A percentile compares a stretch with the other conserved stretches of the same genome.
phyloP scores from a whole-genome alignment of 2,113 vertebrate species.

The Bettongia penicillata region DNA sequence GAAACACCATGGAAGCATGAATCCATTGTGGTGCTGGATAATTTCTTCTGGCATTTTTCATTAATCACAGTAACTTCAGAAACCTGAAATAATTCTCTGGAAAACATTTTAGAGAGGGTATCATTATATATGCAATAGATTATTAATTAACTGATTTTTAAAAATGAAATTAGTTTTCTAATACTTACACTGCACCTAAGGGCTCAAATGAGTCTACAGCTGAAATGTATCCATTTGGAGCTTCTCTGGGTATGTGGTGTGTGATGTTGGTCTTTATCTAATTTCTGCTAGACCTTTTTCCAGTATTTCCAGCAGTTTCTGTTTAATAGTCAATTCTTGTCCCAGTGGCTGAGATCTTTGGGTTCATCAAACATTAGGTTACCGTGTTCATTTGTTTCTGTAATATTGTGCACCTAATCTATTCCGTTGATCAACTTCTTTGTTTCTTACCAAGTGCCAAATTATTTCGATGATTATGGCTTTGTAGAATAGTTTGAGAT shows the following conservation, averaged over 20 bases:
- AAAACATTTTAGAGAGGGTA: constrained; percentile 72
- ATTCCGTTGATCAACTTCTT: not conserved
- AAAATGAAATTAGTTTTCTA: constrained; percentile 16
- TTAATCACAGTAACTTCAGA: constrained; percentile 35
- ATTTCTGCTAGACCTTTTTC: not conserved
- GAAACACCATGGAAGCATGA: constrained; percentile 56
- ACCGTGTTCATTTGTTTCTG: not conserved
- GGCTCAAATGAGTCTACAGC: not conserved
- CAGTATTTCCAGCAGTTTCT: not conserved
- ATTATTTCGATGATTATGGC: not conserved
- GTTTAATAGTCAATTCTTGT: not conserved
- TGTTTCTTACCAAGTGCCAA: not conserved
- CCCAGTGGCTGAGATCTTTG: not conserved
- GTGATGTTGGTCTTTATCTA: not conserved
- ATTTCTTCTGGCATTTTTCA: constrained; percentile 48
- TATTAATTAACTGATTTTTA: constrained; percentile 29
- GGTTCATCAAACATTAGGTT: not conserved
- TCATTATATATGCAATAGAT: constrained; percentile 49
- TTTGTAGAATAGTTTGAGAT: not conserved
- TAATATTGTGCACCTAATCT: not conserved
- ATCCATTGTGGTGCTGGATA: constrained; percentile 40
- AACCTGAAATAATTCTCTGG: constrained; percentile 64
- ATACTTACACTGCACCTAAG: constrained; percentile 6
- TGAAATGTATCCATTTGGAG: not conserved
- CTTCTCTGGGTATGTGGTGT: not conserved